Base-by-base conservation (phyloP, 2,888 invertebrate species). In the Nebria salina region DNA sequence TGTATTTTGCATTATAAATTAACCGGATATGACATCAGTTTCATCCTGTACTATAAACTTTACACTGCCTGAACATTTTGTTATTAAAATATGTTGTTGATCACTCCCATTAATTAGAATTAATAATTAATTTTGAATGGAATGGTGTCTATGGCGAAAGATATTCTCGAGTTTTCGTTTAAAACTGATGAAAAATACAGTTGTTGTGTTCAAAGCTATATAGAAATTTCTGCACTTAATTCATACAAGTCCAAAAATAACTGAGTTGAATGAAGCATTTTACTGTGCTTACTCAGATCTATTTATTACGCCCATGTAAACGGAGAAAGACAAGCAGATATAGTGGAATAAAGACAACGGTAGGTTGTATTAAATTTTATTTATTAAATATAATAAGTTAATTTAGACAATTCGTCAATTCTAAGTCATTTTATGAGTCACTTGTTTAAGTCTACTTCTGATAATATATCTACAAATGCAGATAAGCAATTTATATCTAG, bases 231-330 rank as follows among this genome's bases (percentile, higher is more conserved):
- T 54, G 8, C 7, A 54, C 54, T 54, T 13, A 54, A 54, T 54
- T 54, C 54, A 54, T 54, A 54, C 54, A 54, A 54, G 54, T 54
- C 54, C 54, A 54, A 54, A 54, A 54, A 54, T 54, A 54, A 54
- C 8, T 13, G 11, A 54, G 13, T 9, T 54, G 54, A 54, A 54
- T 54, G 54, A 54, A 54, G 54, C 54, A 54, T 54, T 54, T 54
- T 54, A 54, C 54, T 13, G 54, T 11, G 54, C 54, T 54, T 54
- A 54, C 54, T 54, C 54, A 54, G 54, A 11, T 54, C 54, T 54
- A 54, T 54, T 54, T 54, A 54, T 54, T 54, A 54, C 54, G 54
- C 54, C 54, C 54, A 54, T 54, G 54, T 54, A 54, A 54, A 54
- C 54, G 54, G 54, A 54, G 7, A 54, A 54, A 54, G 54, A 54